Percentiles rank a stretch among this genome's conserved stretches.
Conservation (phyloP, 2,888 invertebrate species). For the Apantesis nais region DNA sequence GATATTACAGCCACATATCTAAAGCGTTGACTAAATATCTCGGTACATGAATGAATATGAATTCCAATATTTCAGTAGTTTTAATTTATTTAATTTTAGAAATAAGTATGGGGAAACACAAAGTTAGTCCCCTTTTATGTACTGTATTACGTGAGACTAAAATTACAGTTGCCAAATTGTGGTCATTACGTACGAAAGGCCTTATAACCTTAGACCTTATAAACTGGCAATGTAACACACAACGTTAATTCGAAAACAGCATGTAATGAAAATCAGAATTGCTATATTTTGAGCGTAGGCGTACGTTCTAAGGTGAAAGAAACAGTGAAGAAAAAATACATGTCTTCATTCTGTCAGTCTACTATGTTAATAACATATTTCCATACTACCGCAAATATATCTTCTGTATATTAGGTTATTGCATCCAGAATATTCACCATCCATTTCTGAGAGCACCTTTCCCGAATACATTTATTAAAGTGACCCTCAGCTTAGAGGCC, state of each 20-base stretch:
- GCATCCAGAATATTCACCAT: conserved; percentile 74
- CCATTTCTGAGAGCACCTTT: conserved; percentile 75
- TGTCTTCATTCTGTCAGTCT: conserved; percentile 27
- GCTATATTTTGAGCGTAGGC: background rate
- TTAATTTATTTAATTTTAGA: too few relatives aligned
- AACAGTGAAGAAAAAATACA: conserved; percentile 24
- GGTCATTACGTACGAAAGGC: too few relatives aligned
- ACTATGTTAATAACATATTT: conserved; percentile 44
- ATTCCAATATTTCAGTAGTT: background rate
- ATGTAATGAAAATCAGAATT: background rate
- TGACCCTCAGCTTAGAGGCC: conserved; percentile 80
- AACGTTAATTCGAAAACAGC: background rate
- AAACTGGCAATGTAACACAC: background rate
- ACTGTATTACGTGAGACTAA: too few relatives aligned
- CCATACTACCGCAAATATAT: conserved; percentile 55
- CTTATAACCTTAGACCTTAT: background rate
- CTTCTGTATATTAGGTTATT: conserved; percentile 73
- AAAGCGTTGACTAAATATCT: background rate
- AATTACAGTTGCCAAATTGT: too few relatives aligned
- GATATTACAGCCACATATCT: background rate
- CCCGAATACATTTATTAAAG: conserved; percentile 84
- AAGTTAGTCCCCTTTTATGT: too few relatives aligned
- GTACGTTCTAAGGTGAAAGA: conserved; percentile 17
- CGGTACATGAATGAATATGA: background rate
- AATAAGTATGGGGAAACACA: too few relatives aligned